Percentiles rank a stretch among this genome's conserved stretches.
Conservation (phyloP, 2,113 vertebrate species). For the Thunnus thynnus region DNA sequence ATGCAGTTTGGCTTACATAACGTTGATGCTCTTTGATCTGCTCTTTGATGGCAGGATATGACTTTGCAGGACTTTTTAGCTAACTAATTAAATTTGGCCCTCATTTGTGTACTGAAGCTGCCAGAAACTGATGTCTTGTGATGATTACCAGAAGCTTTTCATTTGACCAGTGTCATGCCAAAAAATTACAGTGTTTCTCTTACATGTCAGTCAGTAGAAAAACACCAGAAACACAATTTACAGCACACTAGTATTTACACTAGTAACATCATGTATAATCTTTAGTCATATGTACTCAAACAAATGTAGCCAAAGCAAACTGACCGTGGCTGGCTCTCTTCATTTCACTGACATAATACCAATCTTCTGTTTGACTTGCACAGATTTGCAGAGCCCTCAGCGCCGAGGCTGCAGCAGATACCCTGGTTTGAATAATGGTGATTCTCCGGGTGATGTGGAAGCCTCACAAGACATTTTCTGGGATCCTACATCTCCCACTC, state of each 20-base stretch:
- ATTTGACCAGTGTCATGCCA: no score
- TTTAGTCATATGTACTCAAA: neutral
- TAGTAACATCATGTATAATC: neutral
- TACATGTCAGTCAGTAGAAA: neutral
- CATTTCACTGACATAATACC: no score
- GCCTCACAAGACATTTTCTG: constrained; percentile 82
- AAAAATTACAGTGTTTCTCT: neutral
- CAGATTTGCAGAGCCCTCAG: constrained; percentile 78
- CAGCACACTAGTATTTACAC: no score
- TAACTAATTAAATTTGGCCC: no score
- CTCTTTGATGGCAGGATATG: no score
- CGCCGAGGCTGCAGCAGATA: constrained; percentile 47
- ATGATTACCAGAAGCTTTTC: no score
- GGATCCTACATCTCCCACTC: constrained; percentile 81
- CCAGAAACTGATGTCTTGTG: no score
- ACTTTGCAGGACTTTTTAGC: no score
- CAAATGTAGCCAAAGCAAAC: neutral
- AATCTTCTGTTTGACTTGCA: neutral
- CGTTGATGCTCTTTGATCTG: no score
- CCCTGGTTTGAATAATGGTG: constrained; percentile 47
- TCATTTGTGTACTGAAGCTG: no score
- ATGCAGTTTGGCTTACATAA: no score
- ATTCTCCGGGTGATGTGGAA: constrained; percentile 81
- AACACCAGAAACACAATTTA: neutral
- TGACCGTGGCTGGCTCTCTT: neutral